Base-by-base conservation (phyloP, 2,888 invertebrate genomes). In the Pristionchus japonicus region DNA sequence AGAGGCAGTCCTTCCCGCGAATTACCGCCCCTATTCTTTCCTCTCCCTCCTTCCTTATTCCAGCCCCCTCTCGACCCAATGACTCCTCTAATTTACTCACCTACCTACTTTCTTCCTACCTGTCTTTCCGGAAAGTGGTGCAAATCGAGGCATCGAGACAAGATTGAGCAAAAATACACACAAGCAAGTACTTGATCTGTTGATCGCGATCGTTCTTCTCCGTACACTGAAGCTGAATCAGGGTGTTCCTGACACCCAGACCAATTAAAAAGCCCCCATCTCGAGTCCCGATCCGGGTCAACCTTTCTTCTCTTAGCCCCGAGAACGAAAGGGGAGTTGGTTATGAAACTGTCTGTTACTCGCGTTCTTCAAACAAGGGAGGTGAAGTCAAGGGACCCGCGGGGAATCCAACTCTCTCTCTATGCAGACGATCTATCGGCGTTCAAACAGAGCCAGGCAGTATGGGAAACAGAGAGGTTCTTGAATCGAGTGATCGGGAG, bases 331-430 rank as follows among this genome's bases (percentile, higher is more conserved):
- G 64, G 61, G 3, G 31, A 27, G 31, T 61, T 61, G n/a, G 64
- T 70, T 70, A 70, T 70, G 67, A 70, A 70, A 70, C 67, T 70
- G 37, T 70, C 67, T 70, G 67, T 70, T 37, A 31, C 31, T 70
- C 17, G 2, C 6, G 37, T 37, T 70, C 27, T 6, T 20, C 67
- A 70, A 70, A 70, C 67, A 70, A 31, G 20, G 52, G 49, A 7
- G 47, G 27, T 17, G 34, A 67, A 67, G 67, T 67, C 67, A 34
- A 15, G 52, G 52, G 52, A 52, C 17, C 23, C 23, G n/a, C n/a
- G n/a, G n/a, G n/a, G n/a, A n/a, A n/a, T n/a, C n/a, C n/a, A n/a
- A n/a, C n/a, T n/a, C n/a, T n/a, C n/a, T n/a, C n/a, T n/a, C n/a
- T n/a, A n/a, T n/a, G n/a, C n/a, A n/a, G n/a, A n/a, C n/a, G n/a